Base-by-base conservation (phyloP, 2,113 vertebrate species). In the Emydocephalus ijimae region DNA sequence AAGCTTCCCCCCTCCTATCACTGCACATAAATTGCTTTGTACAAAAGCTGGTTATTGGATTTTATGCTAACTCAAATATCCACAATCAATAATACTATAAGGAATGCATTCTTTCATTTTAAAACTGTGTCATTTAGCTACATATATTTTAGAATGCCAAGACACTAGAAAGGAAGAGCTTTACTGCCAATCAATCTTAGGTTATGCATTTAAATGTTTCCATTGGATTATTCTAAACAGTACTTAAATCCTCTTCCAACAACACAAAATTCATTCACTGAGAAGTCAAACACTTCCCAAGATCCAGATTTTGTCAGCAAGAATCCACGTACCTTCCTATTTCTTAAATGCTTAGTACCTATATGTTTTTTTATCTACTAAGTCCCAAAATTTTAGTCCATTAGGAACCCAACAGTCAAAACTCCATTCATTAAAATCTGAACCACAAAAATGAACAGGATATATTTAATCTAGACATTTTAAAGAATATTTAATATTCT, bases 1-100 rank as follows among this genome's bases (percentile, higher is more conserved):
- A 94, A 91, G 11, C 0, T 85, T 74, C 89, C 93, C 92, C 85
- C 92, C 88, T 54, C 56, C 55, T 95, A 89, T n/a, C 23, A 4
- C 57, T 87, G 9, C 18, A 88, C 18, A 59, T 0, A 59, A 93
- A 92, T 87, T 86, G 91, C 74, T 89, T 95, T 50, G 92, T n/a
- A 81, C 14, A 89, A 61, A 95, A 92, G 2, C 21, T 61, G 94
- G 74, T n/a, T 91, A 92, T 1, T 90, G 18, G 45, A 91, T 94
- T 95, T 94, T 45, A 87, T 1, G 24, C 87, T 91, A 39, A 54
- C 85, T 85, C 94, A 93, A 93, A 89, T 3, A 39, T 15, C 24
- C 14, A n/a, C 7, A 90, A 85, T 50, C 88, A 92, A 95, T 21
- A 92, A 26, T 86, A 95, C 85, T 12, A 1, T 55, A 92, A 21